These are phyloP conservation scores for Drosophila kepulauana DNA, from an alignment of 1,140 invertebrate genomes.

Conservation along the genomic window DNA sequence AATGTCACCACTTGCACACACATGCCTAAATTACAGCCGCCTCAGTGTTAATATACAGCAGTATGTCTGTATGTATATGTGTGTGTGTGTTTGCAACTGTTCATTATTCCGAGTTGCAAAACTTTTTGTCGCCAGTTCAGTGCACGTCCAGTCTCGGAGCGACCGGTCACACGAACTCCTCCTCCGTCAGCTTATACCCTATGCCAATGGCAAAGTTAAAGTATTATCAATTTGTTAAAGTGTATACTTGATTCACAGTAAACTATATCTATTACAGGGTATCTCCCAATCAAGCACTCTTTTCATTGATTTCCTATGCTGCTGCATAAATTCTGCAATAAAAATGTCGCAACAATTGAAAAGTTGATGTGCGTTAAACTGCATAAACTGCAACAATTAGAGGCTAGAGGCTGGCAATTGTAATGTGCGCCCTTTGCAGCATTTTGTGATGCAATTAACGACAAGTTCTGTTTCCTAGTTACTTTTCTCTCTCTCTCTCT, in stretches of 20 bases:
- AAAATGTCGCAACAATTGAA: constrained; percentile 60
- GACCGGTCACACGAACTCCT: constrained; percentile 42
- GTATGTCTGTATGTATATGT: constrained; percentile 3
- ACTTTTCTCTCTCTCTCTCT: not conserved
- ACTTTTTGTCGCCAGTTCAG: constrained; percentile 38
- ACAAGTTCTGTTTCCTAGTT: constrained; percentile 38
- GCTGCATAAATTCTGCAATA: constrained; percentile 58
- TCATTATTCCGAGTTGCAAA: constrained; percentile 48
- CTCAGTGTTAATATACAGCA: constrained; percentile 5
- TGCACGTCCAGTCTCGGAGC: constrained; percentile 34
- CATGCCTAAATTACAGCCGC: constrained; percentile 34
- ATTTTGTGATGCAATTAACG: constrained; percentile 56
- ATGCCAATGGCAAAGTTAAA: not conserved
- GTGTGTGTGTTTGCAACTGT: constrained; percentile 1
- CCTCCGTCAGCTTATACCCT: constrained; percentile 22
- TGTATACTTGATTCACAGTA: not conserved
- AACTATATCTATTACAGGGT: constrained; percentile 17
- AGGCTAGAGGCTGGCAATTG: constrained; percentile 33
- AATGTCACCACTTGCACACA: constrained; percentile 58
- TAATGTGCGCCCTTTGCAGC: constrained; percentile 38
- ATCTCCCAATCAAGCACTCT: not conserved
- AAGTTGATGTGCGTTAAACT: constrained; percentile 52
- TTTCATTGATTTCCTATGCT: constrained; percentile 2
- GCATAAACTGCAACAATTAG: constrained; percentile 58
- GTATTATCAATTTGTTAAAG: not conserved